Base-by-base conservation (phyloP, 2,113 vertebrate genomes). In the Pseudorasbora parva region DNA sequence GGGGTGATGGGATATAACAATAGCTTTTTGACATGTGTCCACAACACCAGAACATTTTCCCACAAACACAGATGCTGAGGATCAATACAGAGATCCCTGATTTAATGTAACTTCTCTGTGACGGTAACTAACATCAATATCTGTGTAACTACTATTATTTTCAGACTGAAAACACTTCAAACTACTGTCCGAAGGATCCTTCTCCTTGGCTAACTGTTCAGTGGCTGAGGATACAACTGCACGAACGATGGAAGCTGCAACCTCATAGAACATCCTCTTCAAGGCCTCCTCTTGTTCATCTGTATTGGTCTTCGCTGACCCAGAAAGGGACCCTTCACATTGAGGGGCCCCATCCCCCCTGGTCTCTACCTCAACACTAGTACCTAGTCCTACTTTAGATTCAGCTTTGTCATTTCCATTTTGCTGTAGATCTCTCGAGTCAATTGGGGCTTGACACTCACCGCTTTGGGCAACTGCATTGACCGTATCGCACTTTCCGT, bases 401-500 rank as follows among this genome's bases (percentile, higher is more conserved):
- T 83, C 74, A 73, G 74, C 8, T 82, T 82, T 86, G 86, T 91
- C 88, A 91, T 82, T 78, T 89, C 86, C 86, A 2, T 89, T 87
- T 84, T 85, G 82, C 78, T 81, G 85, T 45, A 68, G 88, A 82
- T 81, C 51, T 23, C 80, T 92, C 85, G 81, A 88, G 89, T 93
- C 89, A 90, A 62, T 45, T 60, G 87, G n/a, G 88, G 78, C 81
- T 83, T 88, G 86, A 90, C 86, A 94, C 94, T 94, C 93, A 94
- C 94, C 94, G 87, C 93, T 95, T 93, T 93, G 92, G 89, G 91
- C 90, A 27, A 91, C 89, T 59, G 90, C 88, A 43, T 92, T 91
- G 73, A 85, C 87, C 30, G 84, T 84, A 68, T 73, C 78, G 80
- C 81, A 87, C 90, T 93, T 92, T 90, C 92, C 90, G 90, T 94